These are phyloP conservation scores for Dipodomys ordii DNA, from an alignment of 2,113 vertebrate genomes.

Conservation along the genomic window DNA sequence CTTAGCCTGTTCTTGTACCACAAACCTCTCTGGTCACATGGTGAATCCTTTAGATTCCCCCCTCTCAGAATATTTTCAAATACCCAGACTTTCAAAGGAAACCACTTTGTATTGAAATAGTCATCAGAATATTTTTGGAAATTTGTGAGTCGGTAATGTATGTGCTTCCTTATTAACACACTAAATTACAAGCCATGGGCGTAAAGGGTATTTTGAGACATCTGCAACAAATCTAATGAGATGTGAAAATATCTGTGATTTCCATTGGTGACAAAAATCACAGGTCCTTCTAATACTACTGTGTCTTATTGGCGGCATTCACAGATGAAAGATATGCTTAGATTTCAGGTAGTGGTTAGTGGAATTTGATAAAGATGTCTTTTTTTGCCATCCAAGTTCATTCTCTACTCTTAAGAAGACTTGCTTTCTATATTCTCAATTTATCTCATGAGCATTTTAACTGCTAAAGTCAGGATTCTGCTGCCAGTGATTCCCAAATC, in stretches of 20 bases:
- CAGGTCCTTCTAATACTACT: slow-evolving; percentile 23
- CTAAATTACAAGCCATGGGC: slow-evolving; percentile 60
- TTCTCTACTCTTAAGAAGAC: background rate
- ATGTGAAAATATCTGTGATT: slow-evolving; percentile 69
- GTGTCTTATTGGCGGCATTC: background rate
- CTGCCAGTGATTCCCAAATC: background rate
- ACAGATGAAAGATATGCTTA: background rate
- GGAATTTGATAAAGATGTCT: slow-evolving; percentile 1
- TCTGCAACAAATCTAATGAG: slow-evolving; percentile 58
- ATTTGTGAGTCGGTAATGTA: slow-evolving; percentile 62
- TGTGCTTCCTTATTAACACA: slow-evolving; percentile 68
- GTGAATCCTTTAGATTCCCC: background rate
- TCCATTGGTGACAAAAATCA: slow-evolving; percentile 46
- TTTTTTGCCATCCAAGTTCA: background rate
- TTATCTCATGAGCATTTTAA: background rate
- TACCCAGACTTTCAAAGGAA: slow-evolving; percentile 56
- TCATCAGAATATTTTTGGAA: slow-evolving; percentile 74
- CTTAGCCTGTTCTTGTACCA: background rate
- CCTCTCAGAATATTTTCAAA: slow-evolving; percentile 43
- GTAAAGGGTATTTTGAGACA: slow-evolving; percentile 73
- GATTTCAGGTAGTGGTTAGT: background rate
- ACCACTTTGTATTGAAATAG: slow-evolving; percentile 47
- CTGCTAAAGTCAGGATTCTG: background rate
- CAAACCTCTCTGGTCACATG: background rate
- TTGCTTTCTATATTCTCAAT: background rate